Evolutionary conservation across 1,140 invertebrate genomes (phyloP).

Genomic region (Neodiprion lecontei): DNA sequence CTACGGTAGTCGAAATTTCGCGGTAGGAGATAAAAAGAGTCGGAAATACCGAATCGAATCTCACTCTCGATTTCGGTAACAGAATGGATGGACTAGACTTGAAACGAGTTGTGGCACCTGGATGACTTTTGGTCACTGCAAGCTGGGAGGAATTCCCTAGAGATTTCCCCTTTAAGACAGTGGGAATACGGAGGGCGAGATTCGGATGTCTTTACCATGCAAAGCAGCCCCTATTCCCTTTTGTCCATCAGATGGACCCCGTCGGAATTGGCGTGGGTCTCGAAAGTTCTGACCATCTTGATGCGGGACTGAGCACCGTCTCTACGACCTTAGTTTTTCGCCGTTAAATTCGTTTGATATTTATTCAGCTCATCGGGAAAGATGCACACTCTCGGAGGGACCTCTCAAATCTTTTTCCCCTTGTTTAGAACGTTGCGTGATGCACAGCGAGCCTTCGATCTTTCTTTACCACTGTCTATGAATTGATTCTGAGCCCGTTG

Average conservation of each 20-base stretch:
- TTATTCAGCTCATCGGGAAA: constrained; percentile 36
- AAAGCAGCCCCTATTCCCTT: constrained; percentile 42
- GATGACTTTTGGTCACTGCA: not conserved
- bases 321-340: constrained; percentile 30
- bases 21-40: too few relatives aligned
- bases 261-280: constrained; percentile 11
- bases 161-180: constrained; percentile 33
- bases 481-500: too few relatives aligned
- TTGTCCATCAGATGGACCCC: constrained; percentile 32
- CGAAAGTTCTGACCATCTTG: constrained; percentile 37
- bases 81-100: too few relatives aligned
- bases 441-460: too few relatives aligned
- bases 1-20: too few relatives aligned
- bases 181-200: not conserved
- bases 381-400: too few relatives aligned
- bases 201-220: constrained; percentile 41
- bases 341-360: constrained; percentile 36
- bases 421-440: too few relatives aligned
- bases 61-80: too few relatives aligned
- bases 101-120: too few relatives aligned
- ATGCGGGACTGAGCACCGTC: constrained; percentile 3
- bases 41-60: too few relatives aligned
- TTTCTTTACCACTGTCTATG: too few relatives aligned
- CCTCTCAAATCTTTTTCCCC: too few relatives aligned
- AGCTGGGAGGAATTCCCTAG: not conserved